These are phyloP conservation scores for Drosophila mercatorum DNA, from an alignment of 2,888 invertebrate species.

Conservation along the genomic window DNA sequence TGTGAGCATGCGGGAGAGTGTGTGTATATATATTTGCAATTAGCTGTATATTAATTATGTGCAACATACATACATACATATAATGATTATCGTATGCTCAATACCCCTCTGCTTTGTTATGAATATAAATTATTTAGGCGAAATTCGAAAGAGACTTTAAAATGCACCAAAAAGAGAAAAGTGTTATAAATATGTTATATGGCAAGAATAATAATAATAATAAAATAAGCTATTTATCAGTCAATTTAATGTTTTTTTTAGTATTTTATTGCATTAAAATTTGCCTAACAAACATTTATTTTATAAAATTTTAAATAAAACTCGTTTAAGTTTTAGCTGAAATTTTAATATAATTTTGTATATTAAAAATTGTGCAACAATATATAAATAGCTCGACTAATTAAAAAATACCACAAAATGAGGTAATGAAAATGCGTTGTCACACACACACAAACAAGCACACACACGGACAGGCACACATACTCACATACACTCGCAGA, in stretches of 20 bases:
- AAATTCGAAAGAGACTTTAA: not conserved
- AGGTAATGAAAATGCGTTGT: not conserved
- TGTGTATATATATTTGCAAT: not conserved
- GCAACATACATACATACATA: not conserved
- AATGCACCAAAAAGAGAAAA: no score
- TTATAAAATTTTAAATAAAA: not conserved
- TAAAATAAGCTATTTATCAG: no score
- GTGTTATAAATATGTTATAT: not conserved
- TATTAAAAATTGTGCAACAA: not conserved
- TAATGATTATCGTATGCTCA: not conserved
- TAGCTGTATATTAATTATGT: not conserved
- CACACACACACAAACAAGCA: not conserved
- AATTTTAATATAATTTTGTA: not conserved
- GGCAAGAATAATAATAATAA: no score
- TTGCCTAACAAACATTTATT: not conserved
- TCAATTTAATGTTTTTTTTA: no score
- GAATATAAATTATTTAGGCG: not conserved
- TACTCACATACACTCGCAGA: not conserved
- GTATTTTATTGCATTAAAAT: not conserved
- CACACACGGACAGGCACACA: not conserved
- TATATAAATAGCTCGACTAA: constrained; percentile 2
- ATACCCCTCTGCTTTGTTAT: not conserved
- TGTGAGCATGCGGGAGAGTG: not conserved
- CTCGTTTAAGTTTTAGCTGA: not conserved
- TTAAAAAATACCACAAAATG: constrained; percentile 12